Base-by-base conservation (phyloP, 1,140 invertebrate species). In the Oppia nitens region DNA sequence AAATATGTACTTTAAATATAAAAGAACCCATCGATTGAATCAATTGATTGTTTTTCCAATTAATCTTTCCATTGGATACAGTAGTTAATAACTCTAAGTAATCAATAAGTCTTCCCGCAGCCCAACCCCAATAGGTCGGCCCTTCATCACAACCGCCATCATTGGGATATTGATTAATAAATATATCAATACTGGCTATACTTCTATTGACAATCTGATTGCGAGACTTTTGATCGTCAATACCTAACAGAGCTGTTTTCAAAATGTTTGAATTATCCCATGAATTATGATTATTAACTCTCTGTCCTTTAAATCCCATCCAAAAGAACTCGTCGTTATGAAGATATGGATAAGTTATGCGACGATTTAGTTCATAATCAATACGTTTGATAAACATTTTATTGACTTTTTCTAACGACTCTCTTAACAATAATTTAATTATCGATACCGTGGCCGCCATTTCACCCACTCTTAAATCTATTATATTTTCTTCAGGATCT, bases 111-210 rank as follows among this genome's bases (percentile, higher is more conserved):
- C 55, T 54, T 20, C 55, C 55, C 17, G 55, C 50, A 12, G 50
- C 55, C n/a, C 28, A 23, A 17, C 49, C n/a, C 55, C 55, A 57
- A 27, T 57, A 57, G n/a, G n/a, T 21, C 4, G 55, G 49, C 17
- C 55, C 55, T 23, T 57, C 55, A 57, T 57, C 55, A 32, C 55
- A 57, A 6, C 55, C 55, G n/a, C 55, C 55, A 55, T 54, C 55
- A 17, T 57, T 21, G 6, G 17, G 17, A 59, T 57, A 57, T 20
- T 6, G 9, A 27, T 57, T 27, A 9, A 57, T 14, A 28, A 57
- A 57, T 9, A 11, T 11, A 32, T 57, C 55, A 32, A 27, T 27
- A 20, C n/a, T 45, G 6, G 9, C 11, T 9, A 55, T 9, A 27
- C 17, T 56, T 32, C 28, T 56, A 57, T 56, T 24, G 55, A 57